Conservation (phyloP, 2,113 vertebrate species). For the Gallinago undulata region DNA sequence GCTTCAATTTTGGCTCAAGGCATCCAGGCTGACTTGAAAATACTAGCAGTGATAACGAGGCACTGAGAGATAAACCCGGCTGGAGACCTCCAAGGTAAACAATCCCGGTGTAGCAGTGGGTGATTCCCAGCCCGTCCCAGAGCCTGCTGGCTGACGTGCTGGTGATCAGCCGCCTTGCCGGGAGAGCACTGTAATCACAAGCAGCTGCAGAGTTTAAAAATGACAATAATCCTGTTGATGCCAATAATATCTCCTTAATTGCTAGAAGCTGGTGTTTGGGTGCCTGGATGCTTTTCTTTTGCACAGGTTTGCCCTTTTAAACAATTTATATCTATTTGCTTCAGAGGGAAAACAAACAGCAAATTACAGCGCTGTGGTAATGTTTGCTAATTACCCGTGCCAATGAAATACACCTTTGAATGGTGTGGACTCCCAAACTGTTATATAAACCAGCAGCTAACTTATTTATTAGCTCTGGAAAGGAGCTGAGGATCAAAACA, state of each 20-base stretch:
- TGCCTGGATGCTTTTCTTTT: neutral
- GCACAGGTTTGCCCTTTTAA: conserved; percentile 14
- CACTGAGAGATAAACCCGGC: neutral
- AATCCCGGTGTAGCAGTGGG: neutral
- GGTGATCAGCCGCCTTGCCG: neutral
- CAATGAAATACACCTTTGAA: conserved; percentile 3
- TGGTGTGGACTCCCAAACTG: neutral
- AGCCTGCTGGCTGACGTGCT: neutral
- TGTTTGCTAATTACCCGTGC: neutral
- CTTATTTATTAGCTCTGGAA: conserved; percentile 32
- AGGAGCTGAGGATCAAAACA: neutral
- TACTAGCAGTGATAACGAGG: neutral
- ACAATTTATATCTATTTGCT: conserved; percentile 19
- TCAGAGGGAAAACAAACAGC: conserved; percentile 30
- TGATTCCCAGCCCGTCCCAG: neutral
- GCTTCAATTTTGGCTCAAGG: neutral
- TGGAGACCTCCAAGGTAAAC: neutral
- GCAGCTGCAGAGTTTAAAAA: neutral
- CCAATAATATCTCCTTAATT: neutral
- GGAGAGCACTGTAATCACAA: neutral
- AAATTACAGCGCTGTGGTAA: neutral
- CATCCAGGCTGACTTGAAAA: neutral
- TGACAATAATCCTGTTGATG: neutral
- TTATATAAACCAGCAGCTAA: neutral
- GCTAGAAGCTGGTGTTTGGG: neutral